These are phyloP conservation scores for Noturus placidus DNA, from an alignment of 2,113 vertebrate genomes.

Conservation along the genomic window DNA sequence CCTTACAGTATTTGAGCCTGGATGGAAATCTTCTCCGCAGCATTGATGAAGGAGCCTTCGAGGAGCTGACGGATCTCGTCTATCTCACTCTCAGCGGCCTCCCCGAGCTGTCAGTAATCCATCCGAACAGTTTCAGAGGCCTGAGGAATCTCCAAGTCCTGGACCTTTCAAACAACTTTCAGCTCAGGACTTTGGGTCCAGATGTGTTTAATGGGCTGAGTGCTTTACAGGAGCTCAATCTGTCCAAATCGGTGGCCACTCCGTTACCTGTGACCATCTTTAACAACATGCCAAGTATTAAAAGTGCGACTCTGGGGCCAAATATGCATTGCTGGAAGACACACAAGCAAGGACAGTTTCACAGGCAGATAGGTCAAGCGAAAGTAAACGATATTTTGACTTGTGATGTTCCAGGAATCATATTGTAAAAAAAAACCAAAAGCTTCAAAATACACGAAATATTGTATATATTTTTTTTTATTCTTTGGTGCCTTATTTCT, in stretches of 20 bases:
- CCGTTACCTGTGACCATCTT: slow-evolving; percentile 79
- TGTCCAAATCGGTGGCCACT: slow-evolving; percentile 76
- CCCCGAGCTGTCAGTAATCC: slow-evolving; percentile 69
- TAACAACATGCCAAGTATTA: slow-evolving; percentile 81
- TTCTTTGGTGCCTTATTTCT: slow-evolving; percentile 35
- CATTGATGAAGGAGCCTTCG: slow-evolving; percentile 76
- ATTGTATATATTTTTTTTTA: slow-evolving; percentile 20
- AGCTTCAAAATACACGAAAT: not conserved
- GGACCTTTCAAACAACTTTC: slow-evolving; percentile 84
- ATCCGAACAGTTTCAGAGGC: slow-evolving; percentile 76
- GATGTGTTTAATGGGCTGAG: slow-evolving; percentile 79
- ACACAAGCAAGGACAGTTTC: slow-evolving; percentile 85
- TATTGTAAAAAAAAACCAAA: slow-evolving; percentile 54
- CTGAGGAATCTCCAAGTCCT: slow-evolving; percentile 84
- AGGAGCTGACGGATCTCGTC: slow-evolving; percentile 77
- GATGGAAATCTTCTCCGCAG: slow-evolving; percentile 81
- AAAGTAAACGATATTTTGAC: slow-evolving; percentile 78
- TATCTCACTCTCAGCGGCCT: slow-evolving; percentile 84
- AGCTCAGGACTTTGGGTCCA: slow-evolving; percentile 71
- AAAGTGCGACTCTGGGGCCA: slow-evolving; percentile 79
- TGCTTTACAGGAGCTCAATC: slow-evolving; percentile 87
- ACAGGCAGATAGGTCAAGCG: slow-evolving; percentile 78
- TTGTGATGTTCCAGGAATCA: slow-evolving; percentile 71
- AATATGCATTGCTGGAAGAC: slow-evolving; percentile 82
- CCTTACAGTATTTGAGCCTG: slow-evolving; percentile 85